Percentiles rank a stretch among this genome's conserved stretches.
Conservation (phyloP, 2,888 invertebrate species). For the Lasioglossum zephyrum region DNA sequence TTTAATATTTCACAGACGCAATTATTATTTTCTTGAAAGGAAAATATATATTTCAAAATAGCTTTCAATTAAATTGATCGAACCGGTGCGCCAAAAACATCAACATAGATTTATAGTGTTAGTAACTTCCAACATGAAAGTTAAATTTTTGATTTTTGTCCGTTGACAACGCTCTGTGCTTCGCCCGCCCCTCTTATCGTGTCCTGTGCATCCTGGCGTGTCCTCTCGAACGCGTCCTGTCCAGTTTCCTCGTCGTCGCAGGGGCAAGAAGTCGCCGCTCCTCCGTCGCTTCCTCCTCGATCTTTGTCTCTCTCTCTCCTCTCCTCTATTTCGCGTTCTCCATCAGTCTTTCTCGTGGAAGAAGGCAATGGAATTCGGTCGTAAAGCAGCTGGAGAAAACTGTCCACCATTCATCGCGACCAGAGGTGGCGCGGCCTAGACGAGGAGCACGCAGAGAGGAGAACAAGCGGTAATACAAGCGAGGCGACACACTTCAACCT, state of each 20-base stretch:
- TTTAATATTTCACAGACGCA: too few species aligned
- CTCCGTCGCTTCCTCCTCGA: background rate
- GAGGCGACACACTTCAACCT: conserved; percentile 32
- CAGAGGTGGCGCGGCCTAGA: conserved; percentile 9
- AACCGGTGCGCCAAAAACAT: too few species aligned
- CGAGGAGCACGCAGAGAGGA: conserved; percentile 16
- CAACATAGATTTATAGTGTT: too few species aligned
- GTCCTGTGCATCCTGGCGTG: conserved; percentile 9
- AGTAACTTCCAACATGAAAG: too few species aligned
- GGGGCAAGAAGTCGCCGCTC: conserved; percentile 3
- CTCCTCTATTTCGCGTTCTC: background rate
- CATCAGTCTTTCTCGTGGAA: conserved; percentile 27
- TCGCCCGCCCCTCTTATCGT: background rate
- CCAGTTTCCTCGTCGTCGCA: conserved; percentile 19
- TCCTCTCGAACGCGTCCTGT: conserved; percentile 24
- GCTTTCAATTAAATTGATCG: too few species aligned
- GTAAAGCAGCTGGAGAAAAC: conserved; percentile 63
- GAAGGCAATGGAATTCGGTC: conserved; percentile 64
- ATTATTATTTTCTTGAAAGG: too few species aligned
- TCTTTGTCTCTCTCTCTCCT: background rate
- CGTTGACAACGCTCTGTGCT: too few species aligned
- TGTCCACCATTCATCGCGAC: conserved; percentile 53
- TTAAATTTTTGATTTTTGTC: too few species aligned
- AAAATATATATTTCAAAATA: too few species aligned
- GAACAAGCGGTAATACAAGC: conserved; percentile 23